Conservation (phyloP, 2,797 vertebrate genomes). For the Helarctos malayanus region DNA sequence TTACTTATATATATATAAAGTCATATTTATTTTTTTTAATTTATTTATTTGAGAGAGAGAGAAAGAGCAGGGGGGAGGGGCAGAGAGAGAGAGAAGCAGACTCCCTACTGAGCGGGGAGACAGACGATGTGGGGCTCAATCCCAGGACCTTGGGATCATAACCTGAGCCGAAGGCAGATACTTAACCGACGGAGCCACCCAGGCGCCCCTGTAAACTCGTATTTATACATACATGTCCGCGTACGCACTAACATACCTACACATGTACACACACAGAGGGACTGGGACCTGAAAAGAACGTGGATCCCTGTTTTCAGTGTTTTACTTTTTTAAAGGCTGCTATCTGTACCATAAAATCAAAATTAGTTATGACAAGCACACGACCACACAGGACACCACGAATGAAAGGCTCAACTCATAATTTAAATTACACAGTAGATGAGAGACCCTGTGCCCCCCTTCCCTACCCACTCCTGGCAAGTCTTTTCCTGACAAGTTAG, state of each 20-base stretch:
- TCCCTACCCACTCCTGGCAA: neutral
- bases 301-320: neutral
- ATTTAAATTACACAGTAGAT: constrained; percentile 73
- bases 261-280: neutral
- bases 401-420: constrained; percentile 75
- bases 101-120: too few relatives aligned
- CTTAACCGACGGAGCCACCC: too few relatives aligned
- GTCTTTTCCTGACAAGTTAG: constrained; percentile 49
- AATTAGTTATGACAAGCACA: constrained; percentile 78
- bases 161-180: too few relatives aligned
- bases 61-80: too few relatives aligned
- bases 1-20: neutral
- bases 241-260: neutral
- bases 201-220: neutral
- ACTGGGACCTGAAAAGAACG: neutral
- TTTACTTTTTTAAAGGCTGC: constrained; percentile 29
- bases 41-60: too few relatives aligned
- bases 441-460: constrained; percentile 62
- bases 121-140: too few relatives aligned
- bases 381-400: constrained; percentile 68
- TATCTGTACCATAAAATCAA: constrained; percentile 54
- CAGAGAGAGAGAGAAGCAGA: too few relatives aligned
- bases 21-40: too few relatives aligned
- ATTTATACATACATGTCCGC: neutral
- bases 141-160: too few relatives aligned